phyloP scores from a whole-genome alignment of 2,888 invertebrate species.

The Netelia inedita region DNA sequence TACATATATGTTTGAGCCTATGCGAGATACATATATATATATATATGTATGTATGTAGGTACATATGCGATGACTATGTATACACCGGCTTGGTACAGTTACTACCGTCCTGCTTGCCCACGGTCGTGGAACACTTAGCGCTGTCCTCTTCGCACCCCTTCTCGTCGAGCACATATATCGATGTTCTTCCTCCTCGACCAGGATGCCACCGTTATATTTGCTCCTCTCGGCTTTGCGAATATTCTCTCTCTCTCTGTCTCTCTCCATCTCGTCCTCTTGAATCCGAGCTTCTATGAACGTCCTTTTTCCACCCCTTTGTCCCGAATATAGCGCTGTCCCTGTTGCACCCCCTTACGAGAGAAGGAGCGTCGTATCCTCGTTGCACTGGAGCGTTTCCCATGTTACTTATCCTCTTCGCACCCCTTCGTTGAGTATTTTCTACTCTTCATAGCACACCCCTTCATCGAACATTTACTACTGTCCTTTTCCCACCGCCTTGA shows the following conservation, averaged over 20 bases:
- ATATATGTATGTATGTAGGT: neutral
- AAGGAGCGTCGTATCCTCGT: neutral
- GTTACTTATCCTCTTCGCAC: neutral
- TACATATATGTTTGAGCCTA: neutral
- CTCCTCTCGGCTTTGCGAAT: too few species aligned
- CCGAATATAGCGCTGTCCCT: neutral
- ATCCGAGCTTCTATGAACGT: neutral
- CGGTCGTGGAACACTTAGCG: neutral
- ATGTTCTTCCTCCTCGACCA: too few species aligned
- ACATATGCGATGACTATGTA: neutral
- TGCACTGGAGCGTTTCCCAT: neutral
- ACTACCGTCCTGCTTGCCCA: constrained; percentile 1
- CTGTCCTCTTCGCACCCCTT: neutral
- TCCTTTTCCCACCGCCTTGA: neutral
- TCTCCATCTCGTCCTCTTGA: neutral
- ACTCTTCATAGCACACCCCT: constrained; percentile 4
- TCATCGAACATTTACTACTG: neutral
- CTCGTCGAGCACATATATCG: too few species aligned
- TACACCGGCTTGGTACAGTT: neutral
- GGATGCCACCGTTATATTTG: too few species aligned
- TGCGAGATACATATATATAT: neutral
- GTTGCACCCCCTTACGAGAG: neutral
- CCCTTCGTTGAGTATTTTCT: neutral
- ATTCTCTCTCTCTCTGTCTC: too few species aligned
- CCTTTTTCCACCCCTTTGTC: neutral